A percentile compares a stretch with the other conserved stretches of the same genome.
These are phyloP conservation scores for Pyralis farinalis DNA, from an alignment of 2,888 invertebrate genomes.

Conservation along the genomic window DNA sequence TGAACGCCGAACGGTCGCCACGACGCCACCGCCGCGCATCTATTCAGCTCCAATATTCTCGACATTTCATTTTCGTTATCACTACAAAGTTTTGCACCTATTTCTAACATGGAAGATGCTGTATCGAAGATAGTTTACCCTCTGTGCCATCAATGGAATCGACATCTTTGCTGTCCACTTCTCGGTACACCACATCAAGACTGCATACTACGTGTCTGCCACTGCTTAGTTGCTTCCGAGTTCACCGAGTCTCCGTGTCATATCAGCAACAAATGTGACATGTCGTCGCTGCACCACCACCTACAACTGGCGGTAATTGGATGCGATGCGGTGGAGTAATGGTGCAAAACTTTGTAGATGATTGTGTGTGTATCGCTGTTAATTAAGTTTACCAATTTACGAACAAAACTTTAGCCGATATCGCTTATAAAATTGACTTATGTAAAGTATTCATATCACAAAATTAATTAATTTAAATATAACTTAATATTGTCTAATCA, in stretches of 20 bases:
- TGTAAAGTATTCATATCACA: too few relatives aligned
- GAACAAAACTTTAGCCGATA: slow-evolving; percentile 8
- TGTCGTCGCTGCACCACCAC: not conserved
- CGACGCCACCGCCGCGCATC: slow-evolving; percentile 62
- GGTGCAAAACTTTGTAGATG: slow-evolving; percentile 82
- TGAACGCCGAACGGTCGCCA: slow-evolving; percentile 67
- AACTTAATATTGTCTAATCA: slow-evolving; percentile 20
- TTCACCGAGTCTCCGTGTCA: slow-evolving; percentile 9
- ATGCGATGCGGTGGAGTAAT: slow-evolving; percentile 38
- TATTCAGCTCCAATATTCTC: slow-evolving; percentile 57
- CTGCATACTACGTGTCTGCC: too few relatives aligned
- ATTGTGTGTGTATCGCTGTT: slow-evolving; percentile 26
- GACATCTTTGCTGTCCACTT: too few relatives aligned
- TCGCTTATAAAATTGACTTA: not conserved
- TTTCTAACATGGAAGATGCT: slow-evolving; percentile 17
- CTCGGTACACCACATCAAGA: too few relatives aligned
- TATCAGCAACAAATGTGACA: slow-evolving; percentile 12
- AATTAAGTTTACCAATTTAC: slow-evolving; percentile 11
- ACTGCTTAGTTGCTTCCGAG: not conserved
- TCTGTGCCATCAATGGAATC: not conserved
- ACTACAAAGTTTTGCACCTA: slow-evolving; percentile 80
- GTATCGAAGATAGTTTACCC: not conserved
- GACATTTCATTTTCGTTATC: slow-evolving; percentile 50
- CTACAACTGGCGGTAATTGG: slow-evolving; percentile 10
- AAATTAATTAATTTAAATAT: not conserved